Evolutionary conservation across 2,113 vertebrate species (phyloP), one percentile per base, ranked within the genome.

Genomic region (Verasper variegatus): DNA sequence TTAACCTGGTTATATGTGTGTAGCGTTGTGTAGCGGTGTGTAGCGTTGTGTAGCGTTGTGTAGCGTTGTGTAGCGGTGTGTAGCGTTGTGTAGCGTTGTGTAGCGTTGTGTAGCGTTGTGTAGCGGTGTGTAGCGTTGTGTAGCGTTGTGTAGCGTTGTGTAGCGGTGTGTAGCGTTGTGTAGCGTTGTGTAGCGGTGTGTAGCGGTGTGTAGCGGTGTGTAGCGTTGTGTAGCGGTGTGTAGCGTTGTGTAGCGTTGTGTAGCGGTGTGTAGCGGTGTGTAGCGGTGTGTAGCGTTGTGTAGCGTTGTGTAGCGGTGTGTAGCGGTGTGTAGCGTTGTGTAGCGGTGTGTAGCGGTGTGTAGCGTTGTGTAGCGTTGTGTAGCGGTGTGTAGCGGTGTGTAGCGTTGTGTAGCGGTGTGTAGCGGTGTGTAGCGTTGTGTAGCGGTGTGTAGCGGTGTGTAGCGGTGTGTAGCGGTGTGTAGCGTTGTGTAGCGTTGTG

Each of bases 111-210:
- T 7, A 31, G 31, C 31, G 1, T 7, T 31, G 31, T 31, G 5
- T 7, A 31, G 31, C 6, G 1, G 6, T 31, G 31, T 31, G 5
- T 31, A 31, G 31, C 31, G 6, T 6, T 31, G 31, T 7, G 5
- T 31, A 7, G 31, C 31, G 15, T 17, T 49, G 47, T 49, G 47
- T 27, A 58, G 15, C 7, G 2, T 0, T 35, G 57, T 63, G 15
- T 23, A 51, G 55, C 15, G 18, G 42, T 60, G 58, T 35, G 20
- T 31, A 99, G n/a, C n/a, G n/a, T n/a, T n/a, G n/a, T n/a, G n/a
- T n/a, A n/a, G n/a, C n/a, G n/a, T n/a, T n/a, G n/a, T n/a, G 60
- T 62, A 57, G 12, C 42, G 12, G 1, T 45, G 10, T 45, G 42
- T 14, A 45, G 9, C 3, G 15, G 18, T 49, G 0, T 51, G 21